Conservation (phyloP, 2,113 vertebrate genomes). For the Anolis carolinensis region DNA sequence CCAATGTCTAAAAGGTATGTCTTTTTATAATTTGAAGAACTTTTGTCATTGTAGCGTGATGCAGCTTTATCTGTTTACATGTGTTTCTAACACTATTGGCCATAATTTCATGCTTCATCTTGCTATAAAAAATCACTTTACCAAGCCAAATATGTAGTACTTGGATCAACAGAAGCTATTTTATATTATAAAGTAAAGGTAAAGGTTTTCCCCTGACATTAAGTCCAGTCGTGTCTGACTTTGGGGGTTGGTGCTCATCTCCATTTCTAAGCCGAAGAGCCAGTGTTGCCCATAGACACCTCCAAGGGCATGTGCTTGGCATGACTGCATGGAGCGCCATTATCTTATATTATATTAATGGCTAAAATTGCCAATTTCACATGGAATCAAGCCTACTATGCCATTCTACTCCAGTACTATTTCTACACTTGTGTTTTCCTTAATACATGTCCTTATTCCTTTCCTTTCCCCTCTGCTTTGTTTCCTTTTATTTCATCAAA, state of each 20-base stretch:
- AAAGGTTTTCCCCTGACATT: too few species aligned
- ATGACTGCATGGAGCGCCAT: too few species aligned
- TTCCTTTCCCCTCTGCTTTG: too few species aligned
- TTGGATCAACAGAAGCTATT: background rate
- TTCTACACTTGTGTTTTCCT: background rate
- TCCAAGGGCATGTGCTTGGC: too few species aligned
- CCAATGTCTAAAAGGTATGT: slow-evolving; percentile 83
- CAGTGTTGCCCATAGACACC: too few species aligned
- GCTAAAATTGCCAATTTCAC: background rate
- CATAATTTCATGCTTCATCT: background rate
- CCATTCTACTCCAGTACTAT: background rate
- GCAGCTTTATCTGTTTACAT: background rate
- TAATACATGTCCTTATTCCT: too few species aligned
- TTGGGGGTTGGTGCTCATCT: too few species aligned
- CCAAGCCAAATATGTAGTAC: background rate
- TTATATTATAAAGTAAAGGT: too few species aligned
- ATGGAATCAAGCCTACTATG: background rate
- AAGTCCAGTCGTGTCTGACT: too few species aligned
- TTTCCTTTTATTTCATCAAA: too few species aligned
- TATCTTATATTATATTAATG: background rate
- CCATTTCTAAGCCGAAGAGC: too few species aligned
- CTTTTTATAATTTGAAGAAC: background rate
- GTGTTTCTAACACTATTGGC: background rate
- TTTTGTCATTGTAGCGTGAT: slow-evolving; percentile 19
- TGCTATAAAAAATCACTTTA: background rate